phyloP scores from a whole-genome alignment of 1,140 invertebrate species.

The Drosophila sturtevanti region DNA sequence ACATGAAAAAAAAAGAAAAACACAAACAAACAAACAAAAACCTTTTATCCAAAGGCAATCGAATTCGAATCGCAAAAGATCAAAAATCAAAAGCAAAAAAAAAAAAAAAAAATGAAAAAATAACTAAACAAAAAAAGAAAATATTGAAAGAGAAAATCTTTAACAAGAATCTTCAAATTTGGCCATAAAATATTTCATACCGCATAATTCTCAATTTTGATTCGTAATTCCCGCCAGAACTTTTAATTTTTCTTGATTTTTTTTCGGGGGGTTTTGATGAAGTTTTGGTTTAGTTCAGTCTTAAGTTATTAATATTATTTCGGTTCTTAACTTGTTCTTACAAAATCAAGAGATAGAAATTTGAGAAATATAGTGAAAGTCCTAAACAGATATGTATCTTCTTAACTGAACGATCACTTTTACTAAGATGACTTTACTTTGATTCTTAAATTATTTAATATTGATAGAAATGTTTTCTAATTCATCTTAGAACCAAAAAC shows the following conservation, averaged over 20 bases:
- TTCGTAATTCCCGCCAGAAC: background rate
- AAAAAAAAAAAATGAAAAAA: slow-evolving; percentile 39
- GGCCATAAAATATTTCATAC: background rate
- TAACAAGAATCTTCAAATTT: slow-evolving; percentile 75
- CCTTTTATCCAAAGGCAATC: slow-evolving; percentile 73
- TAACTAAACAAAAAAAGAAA: slow-evolving; percentile 43
- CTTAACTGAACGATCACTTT: too few relatives aligned
- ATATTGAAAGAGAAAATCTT: slow-evolving; percentile 26
- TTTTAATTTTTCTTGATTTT: too few relatives aligned
- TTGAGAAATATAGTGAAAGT: too few relatives aligned
- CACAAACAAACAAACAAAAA: too few relatives aligned
- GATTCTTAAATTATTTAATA: too few relatives aligned
- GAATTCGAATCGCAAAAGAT: slow-evolving; percentile 81
- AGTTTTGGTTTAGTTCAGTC: background rate
- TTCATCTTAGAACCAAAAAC: too few relatives aligned
- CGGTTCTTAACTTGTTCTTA: background rate
- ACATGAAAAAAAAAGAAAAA: slow-evolving; percentile 48
- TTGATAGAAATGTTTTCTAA: too few relatives aligned
- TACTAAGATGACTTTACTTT: too few relatives aligned
- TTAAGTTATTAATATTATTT: too few relatives aligned
- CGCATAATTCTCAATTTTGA: background rate
- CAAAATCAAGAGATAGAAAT: too few relatives aligned
- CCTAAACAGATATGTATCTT: too few relatives aligned
- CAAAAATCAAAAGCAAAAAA: slow-evolving; percentile 67
- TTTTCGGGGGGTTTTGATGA: too few relatives aligned